phyloP scores from a whole-genome alignment of 2,888 invertebrate species.

The Patella ulyssiponensis region DNA sequence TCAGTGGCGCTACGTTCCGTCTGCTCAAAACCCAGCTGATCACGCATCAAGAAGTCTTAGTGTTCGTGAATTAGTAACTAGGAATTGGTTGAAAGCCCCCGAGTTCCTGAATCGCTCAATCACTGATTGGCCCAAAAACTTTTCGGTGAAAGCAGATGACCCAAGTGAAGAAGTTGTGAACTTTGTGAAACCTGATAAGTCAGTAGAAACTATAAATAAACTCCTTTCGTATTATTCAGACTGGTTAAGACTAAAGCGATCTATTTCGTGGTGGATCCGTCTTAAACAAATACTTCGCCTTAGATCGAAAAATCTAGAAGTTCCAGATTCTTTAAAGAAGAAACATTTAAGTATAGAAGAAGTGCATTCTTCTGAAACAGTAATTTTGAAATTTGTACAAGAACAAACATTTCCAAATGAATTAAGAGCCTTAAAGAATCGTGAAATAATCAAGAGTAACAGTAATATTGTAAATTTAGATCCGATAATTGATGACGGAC shows the following conservation, averaged over 20 bases:
- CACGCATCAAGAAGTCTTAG: background rate
- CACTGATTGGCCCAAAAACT: background rate
- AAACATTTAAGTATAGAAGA: no score
- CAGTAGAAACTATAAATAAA: background rate
- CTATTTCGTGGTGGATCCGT: background rate
- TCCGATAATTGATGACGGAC: no score
- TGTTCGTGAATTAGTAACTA: background rate
- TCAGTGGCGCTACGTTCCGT: background rate
- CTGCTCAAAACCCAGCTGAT: background rate
- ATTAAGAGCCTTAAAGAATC: background rate
- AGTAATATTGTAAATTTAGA: constrained; percentile 6
- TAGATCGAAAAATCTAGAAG: no score
- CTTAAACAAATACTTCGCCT: background rate
- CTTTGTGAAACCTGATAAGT: background rate
- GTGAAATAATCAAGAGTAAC: background rate
- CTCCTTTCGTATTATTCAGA: background rate
- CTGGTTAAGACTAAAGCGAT: background rate
- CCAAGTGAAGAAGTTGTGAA: background rate
- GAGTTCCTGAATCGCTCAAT: background rate
- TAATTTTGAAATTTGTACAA: constrained; percentile 8
- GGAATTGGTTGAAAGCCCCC: background rate
- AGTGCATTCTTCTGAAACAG: background rate
- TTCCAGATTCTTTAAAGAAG: no score
- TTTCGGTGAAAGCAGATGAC: background rate
- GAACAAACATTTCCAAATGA: background rate